Evolutionary conservation across 37 sponge, comb jelly and placozoan genomes (phyloP).

Genomic region (Eunapius fragilis): DNA sequence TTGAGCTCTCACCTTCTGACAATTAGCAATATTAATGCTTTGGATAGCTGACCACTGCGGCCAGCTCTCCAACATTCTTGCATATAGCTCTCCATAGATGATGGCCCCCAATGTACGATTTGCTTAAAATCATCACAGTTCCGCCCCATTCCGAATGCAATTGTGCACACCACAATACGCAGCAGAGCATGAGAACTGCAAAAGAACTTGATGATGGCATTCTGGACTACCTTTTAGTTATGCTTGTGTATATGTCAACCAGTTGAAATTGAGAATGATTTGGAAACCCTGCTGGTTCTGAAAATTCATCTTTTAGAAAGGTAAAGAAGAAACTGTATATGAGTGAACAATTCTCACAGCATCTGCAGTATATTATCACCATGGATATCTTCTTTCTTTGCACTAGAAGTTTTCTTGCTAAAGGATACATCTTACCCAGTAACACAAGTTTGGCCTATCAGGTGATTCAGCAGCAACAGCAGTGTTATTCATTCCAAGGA

Average conservation of each 20-base stretch:
- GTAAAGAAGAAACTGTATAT: no score
- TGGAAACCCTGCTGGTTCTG: conserved; percentile 14
- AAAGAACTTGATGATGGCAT: conserved; percentile 1
- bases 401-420: no score
- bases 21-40: conserved; percentile 1
- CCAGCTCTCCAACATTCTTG: conserved; percentile 30
- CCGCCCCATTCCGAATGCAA: conserved; percentile 36
- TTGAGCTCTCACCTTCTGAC: neutral
- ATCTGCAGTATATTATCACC: no score
- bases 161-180: conserved; percentile 11
- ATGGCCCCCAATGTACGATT: conserved; percentile 26
- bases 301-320: no score
- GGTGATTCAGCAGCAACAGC: neutral
- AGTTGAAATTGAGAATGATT: conserved; percentile 8
- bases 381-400: no score
- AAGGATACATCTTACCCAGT: neutral
- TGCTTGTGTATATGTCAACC: conserved; percentile 24
- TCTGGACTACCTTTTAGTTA: conserved; percentile 3
- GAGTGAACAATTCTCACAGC: no score
- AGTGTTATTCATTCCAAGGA: neutral
- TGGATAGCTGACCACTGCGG: conserved; percentile 5
- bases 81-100: conserved; percentile 12
- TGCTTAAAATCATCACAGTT: conserved; percentile 3
- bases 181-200: neutral
- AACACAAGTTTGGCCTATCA: neutral